Evolutionary conservation across 2,113 vertebrate genomes (phyloP).

Genomic region (Microcebus griseorufus): DNA sequence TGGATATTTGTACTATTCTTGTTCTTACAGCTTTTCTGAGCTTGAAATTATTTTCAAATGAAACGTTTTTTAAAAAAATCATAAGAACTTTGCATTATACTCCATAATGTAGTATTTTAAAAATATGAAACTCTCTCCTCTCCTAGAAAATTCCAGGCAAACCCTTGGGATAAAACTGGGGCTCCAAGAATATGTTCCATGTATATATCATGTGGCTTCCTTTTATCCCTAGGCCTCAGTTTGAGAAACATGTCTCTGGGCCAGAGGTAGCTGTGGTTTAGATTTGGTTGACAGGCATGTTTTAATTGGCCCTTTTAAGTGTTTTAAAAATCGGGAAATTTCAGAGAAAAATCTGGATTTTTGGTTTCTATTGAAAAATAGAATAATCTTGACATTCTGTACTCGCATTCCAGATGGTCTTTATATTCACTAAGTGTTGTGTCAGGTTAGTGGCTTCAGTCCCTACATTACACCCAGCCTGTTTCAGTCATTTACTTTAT

Average conservation of each 20-base stretch:
- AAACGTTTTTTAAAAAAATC: background rate
- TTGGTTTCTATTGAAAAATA: conserved; percentile 57
- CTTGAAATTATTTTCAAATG: conserved; percentile 46
- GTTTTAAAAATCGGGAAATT: conserved; percentile 65
- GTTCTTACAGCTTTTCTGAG: conserved; percentile 19
- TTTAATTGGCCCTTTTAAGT: conserved; percentile 65
- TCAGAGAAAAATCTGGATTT: conserved; percentile 55
- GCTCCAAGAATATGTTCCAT: conserved; percentile 51
- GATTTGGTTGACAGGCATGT: conserved; percentile 59
- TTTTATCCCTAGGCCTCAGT: conserved; percentile 54
- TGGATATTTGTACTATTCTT: background rate
- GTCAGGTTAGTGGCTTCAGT: background rate
- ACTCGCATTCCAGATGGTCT: conserved; percentile 6
- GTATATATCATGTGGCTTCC: conserved; percentile 64
- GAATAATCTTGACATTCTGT: background rate
- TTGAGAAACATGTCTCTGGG: conserved; percentile 53
- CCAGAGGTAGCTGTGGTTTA: conserved; percentile 62
- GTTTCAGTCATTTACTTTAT: conserved; percentile 29
- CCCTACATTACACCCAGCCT: background rate
- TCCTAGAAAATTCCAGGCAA: conserved; percentile 52
- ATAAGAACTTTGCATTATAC: background rate
- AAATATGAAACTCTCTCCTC: conserved; percentile 23
- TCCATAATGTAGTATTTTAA: conserved; percentile 40
- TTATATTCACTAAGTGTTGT: background rate
- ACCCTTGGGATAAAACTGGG: conserved; percentile 43